A percentile compares a stretch with the other conserved stretches of the same genome.
Evolutionary conservation across 2,113 vertebrate genomes (phyloP).

Genomic region (Eubucco bourcierii): DNA sequence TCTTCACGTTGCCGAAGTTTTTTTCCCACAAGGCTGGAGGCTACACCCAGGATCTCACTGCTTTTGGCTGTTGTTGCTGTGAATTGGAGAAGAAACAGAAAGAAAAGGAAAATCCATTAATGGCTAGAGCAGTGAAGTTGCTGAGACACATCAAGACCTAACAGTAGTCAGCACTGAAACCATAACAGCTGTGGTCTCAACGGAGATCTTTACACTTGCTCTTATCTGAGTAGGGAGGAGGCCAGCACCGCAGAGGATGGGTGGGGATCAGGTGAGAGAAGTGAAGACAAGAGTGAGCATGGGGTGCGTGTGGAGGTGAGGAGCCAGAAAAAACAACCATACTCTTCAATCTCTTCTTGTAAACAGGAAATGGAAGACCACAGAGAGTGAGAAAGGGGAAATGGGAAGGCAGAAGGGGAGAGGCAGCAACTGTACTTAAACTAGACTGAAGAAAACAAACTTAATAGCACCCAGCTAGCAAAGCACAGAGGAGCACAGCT

Average conservation of each 20-base stretch:
- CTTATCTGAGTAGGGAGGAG: not conserved
- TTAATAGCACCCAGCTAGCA: fast-evolving
- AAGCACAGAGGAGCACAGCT: not conserved
- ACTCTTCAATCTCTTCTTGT: not conserved
- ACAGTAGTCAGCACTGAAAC: fast-evolving
- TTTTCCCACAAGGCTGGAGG: not conserved
- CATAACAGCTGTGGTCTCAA: not conserved
- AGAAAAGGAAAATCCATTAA: not conserved
- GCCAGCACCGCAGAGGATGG: not conserved
- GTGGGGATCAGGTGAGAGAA: slow-evolving; percentile 27
- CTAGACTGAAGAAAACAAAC: not conserved
- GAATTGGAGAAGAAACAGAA: not conserved
- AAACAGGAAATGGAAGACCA: slow-evolving; percentile 33
- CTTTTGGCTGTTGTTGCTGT: not conserved
- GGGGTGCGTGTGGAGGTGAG: not conserved
- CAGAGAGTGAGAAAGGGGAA: not conserved
- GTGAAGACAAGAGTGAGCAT: fast-evolving
- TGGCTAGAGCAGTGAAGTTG: not conserved
- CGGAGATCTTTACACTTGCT: not conserved
- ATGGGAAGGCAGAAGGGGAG: not conserved
- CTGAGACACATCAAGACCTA: fast-evolving
- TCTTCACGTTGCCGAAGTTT: fast-evolving
- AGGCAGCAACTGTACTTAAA: not conserved
- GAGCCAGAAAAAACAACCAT: not conserved
- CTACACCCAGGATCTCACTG: fast-evolving